Evolutionary conservation across 2,888 invertebrate species (phyloP), one percentile per base, ranked within the genome.

Genomic region (Lochmaea crataegi): DNA sequence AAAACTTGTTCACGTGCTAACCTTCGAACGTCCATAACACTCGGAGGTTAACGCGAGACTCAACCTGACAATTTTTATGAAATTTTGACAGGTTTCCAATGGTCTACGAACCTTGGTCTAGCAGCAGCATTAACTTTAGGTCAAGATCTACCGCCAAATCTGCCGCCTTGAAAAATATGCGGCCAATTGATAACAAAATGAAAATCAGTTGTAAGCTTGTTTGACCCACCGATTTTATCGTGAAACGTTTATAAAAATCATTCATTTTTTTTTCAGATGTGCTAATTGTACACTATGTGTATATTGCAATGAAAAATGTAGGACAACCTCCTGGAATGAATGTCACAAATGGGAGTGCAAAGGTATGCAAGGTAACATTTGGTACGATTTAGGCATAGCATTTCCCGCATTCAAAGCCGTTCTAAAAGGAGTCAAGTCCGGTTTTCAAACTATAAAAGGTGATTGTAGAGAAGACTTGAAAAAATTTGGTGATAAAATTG

Each of bases 341-440:
- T 90, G 91, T 82, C 96, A 96, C 84, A 87, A 87, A 67, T 93
- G 91, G 90, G 93, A 96, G 86, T 96, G 96, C 82, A 85, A 85
- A 10, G 93, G 91, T 7, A 90, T 90, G 76, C 89, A 89, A 78
- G 87, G 89, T 11, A 87, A 89, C 56, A 86, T 95, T 12, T 91
- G 93, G 84, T 89, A 91, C 70, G 90, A 92, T 66, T 90, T 94
- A 56, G 95, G 96, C 42, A 92, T 96, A 74, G 93, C 92, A 0
- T 94, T 94, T 85, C 89, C 94, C 72, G 95, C 93, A n/a, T 87
- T 94, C 82, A 90, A 90, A 84, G 91, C 92, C 2, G 86, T 95
- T 32, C 83, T 95, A 10, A 88, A 90, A 82, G 86, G 85, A 10
- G 79, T 83, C 5, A 70, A 77, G 68, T 81, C 82, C 4, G 83